Evolutionary conservation across 2,797 vertebrate genomes (phyloP).

Genomic region (Poliocrania exsul): DNA sequence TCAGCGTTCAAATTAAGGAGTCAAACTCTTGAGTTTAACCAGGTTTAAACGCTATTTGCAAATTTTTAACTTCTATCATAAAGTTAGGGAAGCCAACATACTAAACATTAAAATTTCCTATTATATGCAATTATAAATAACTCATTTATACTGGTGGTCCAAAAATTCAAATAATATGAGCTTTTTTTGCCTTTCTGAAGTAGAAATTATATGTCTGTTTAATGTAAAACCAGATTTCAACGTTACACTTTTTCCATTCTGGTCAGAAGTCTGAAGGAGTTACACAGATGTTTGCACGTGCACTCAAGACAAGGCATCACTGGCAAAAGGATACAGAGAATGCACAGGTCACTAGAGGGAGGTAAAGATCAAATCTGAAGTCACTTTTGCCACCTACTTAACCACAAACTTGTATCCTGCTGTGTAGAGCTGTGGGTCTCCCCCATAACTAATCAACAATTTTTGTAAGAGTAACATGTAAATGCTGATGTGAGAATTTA

Average conservation of each 20-base stretch:
- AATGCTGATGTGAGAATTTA: neutral
- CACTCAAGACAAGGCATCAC: neutral
- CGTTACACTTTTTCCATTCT: neutral
- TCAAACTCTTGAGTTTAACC: neutral
- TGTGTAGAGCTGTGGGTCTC: neutral
- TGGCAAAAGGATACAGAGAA: neutral
- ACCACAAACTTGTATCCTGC: neutral
- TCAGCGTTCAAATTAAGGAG: neutral
- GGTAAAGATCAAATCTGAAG: constrained; percentile 2
- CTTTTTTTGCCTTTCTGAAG: neutral
- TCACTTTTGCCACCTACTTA: neutral
- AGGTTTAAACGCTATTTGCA: neutral
- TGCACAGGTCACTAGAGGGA: neutral
- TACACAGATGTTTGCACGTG: neutral
- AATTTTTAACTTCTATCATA: neutral
- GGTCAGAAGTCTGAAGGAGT: neutral
- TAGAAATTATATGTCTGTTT: neutral
- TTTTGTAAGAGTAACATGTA: neutral
- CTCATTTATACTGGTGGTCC: neutral
- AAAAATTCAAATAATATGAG: neutral
- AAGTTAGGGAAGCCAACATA: neutral
- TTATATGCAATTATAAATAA: neutral
- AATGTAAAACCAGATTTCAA: neutral
- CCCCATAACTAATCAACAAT: rapidly evolving
- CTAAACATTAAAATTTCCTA: neutral